Percentiles rank a stretch among this genome's conserved stretches.
Evolutionary conservation across 2,888 invertebrate genomes (phyloP).

Genomic region (Sarcophaga rosellei): DNA sequence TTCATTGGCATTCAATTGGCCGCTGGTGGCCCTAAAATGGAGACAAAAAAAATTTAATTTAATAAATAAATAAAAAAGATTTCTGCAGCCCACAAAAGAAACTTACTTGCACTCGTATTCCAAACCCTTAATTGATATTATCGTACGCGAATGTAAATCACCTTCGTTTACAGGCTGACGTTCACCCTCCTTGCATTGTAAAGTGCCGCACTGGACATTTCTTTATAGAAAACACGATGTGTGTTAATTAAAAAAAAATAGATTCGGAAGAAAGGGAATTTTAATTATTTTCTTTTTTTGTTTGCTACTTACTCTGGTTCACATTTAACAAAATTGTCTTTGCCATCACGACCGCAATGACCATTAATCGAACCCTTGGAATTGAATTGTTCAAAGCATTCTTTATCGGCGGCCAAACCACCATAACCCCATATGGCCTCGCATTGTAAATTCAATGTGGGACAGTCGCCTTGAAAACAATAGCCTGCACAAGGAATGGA

Average conservation of each 20-base stretch:
- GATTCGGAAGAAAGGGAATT: not conserved
- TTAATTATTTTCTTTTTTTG: not conserved
- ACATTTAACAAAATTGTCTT: constrained; percentile 92
- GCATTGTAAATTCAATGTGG: constrained; percentile 93
- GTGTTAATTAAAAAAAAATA: too few relatives aligned
- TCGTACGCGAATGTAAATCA: constrained; percentile 92
- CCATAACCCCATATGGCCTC: constrained; percentile 96
- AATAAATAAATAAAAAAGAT: not conserved
- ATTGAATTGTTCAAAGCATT: constrained; percentile 97
- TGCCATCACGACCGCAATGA: constrained; percentile 93
- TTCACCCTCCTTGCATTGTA: constrained; percentile 96
- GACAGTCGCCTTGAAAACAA: constrained; percentile 96
- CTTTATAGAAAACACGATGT: constrained; percentile 80
- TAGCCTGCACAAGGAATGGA: constrained; percentile 83
- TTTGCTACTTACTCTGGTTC: constrained; percentile 87
- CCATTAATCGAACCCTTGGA: constrained; percentile 97
- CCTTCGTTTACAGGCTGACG: constrained; percentile 91
- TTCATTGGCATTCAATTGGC: constrained; percentile 84
- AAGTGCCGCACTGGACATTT: constrained; percentile 95
- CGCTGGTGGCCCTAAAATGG: constrained; percentile 86
- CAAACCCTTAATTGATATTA: constrained; percentile 92
- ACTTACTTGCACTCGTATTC: constrained; percentile 99
- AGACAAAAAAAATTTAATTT: not conserved
- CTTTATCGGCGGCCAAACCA: constrained; percentile 89
- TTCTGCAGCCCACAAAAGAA: not conserved